Evolutionary conservation across 2,888 invertebrate species (phyloP), one percentile per base, ranked within the genome.

Genomic region (Leucophenga maculata): DNA sequence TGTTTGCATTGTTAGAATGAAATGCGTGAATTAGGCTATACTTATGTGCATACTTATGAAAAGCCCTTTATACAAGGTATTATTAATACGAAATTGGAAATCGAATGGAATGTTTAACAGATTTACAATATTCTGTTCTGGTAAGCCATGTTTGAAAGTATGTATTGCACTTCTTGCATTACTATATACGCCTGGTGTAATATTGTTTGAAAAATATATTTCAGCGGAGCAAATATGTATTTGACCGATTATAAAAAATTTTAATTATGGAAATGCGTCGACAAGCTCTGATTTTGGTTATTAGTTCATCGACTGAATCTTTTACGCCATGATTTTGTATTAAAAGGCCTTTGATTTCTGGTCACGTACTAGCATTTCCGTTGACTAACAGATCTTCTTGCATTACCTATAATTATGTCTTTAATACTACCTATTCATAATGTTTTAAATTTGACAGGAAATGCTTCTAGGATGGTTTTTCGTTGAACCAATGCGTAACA

Each of bases 351-450:
- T 59, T 67, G 1, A 72, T 13, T 50, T 68, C 46, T 11, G 48
- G 26, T 54, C 68, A 68, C 14, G 52, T 69, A 52, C 44, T 32
- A 13, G 62, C 31, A 39, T 65, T 55, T 44, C 66, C 69, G 57
- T 67, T 70, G 9, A 62, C 54, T 16, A 69, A 22, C 26, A 1
- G 67, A 65, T 54, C 46, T 62, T 16, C 66, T 39, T 31, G 72
- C 69, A 48, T 44, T 65, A 46, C 67, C 69, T 46, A 72, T 44
- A 62, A 72, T 68, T 65, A 70, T 70, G 62, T 68, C 69, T 67
- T 68, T 72, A 18, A 72, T 69, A 18, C 50, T 18, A 1, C 72
- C 70, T 22, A 70, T 66, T 50, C 67, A 50, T 1, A 72, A 44
- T 20, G 59, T 31, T 54, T 70, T 67, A 14, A 64, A 57, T 22